Base-by-base conservation (phyloP, 2,113 vertebrate genomes). In the Chinchilla lanigera region DNA sequence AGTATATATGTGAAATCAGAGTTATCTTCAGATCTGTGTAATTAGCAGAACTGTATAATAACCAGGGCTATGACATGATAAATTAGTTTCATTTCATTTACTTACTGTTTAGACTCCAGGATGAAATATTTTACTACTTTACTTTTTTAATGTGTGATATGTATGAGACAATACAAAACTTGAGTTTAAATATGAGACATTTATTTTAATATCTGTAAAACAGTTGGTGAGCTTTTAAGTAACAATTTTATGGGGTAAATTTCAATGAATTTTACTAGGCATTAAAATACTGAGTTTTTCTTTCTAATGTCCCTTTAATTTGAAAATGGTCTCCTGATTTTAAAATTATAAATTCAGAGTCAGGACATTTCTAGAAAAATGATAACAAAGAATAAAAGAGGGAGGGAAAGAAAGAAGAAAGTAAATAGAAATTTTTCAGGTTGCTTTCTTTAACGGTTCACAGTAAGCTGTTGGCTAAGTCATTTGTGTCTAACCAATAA, bases 1-100 rank as follows among this genome's bases (percentile, higher is more conserved):
- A 95, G 77, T n/a, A 38, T 60, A 0, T 38, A 92, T 85, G 10
- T 58, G 26, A 94, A 84, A 87, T 83, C 20, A 83, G 19, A 10
- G 0, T 1, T 24, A 73, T 52, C 22, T 58, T 71, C 73, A 47
- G 33, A 81, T 91, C 10, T 50, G 12, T 47, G 38, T 80, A 96
- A 35, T 60, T 85, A 63, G 1, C 24, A 78, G 83, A 77, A 67
- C 35, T 52, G 78, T 52, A 11, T 58, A 78, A 71, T 24, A 83
- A 69, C 73, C 38, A 88, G 20, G 3, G 19, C 30, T 67, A 89
- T 13, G 20, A 75, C 80, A 89, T 83, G 24, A 61, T 28, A 82
- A 54, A 65, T 63, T 75, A 56, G 7, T 47, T 10, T 54, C 5
- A 47, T 47, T 78, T 80, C 10, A 52, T 14, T 80, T 88, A 89